These are phyloP conservation scores for Eudorcas thomsonii DNA, from an alignment of 2,113 vertebrate species.

Conservation along the genomic window DNA sequence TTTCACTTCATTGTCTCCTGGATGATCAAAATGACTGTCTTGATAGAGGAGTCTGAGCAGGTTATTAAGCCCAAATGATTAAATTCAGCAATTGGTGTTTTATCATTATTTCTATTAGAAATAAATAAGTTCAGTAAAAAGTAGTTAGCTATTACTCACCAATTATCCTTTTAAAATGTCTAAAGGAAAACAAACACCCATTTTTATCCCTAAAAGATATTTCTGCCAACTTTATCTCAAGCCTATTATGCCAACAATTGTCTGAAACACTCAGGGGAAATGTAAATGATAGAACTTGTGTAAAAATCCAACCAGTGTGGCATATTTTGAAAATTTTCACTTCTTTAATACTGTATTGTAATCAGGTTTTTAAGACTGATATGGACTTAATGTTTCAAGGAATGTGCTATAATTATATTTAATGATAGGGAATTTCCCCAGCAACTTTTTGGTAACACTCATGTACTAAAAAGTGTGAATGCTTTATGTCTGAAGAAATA, in stretches of 20 bases:
- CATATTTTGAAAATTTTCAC: background rate
- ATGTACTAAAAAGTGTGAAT: background rate
- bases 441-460: no score
- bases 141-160: background rate
- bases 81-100: background rate
- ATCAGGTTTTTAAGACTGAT: background rate
- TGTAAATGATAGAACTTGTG: background rate
- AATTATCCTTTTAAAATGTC: conserved; percentile 19
- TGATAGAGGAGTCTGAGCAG: background rate
- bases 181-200: conserved; percentile 1
- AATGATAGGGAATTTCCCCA: background rate
- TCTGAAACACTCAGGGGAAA: background rate
- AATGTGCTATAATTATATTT: background rate
- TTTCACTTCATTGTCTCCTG: background rate
- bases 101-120: conserved; percentile 21
- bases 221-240: background rate
- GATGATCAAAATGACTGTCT: conserved; percentile 18
- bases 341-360: background rate
- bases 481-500: background rate
- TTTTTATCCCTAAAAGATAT: background rate
- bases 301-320: background rate
- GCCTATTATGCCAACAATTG: background rate
- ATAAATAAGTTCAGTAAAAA: conserved; percentile 2
- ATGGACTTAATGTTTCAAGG: background rate
- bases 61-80: conserved; percentile 44